phyloP scores from a whole-genome alignment of 1,140 invertebrate genomes.

The Danaus melanippus region DNA sequence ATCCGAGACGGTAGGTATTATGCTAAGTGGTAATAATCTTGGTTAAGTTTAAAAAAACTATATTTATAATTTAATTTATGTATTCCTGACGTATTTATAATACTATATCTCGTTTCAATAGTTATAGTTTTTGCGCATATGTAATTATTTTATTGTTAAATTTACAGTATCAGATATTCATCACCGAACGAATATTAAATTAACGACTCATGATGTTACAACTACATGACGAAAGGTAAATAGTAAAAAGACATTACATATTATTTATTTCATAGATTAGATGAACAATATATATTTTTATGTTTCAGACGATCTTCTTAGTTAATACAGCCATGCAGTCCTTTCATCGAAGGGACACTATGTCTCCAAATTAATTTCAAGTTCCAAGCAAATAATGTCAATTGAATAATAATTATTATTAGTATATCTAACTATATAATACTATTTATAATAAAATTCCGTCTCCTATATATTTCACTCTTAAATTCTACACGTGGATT shows the following conservation, averaged over 20 bases:
- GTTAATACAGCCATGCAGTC: constrained; percentile 18
- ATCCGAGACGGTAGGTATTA: constrained; percentile 14
- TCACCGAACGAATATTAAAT: constrained; percentile 1
- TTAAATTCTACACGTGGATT: constrained; percentile 6
- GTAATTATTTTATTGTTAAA: too few species aligned
- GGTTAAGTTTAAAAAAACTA: background rate
- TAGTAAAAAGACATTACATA: background rate
- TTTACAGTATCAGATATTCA: too few species aligned
- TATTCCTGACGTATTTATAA: too few species aligned
- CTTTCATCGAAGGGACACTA: constrained; percentile 20
- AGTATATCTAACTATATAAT: constrained; percentile 19
- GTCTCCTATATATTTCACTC: constrained; percentile 13
- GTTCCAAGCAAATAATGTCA: constrained; percentile 34
- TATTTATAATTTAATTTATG: background rate
- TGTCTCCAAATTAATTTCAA: constrained; percentile 28
- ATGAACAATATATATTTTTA: constrained; percentile 7
- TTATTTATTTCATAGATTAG: constrained; percentile 5
- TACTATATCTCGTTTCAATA: too few species aligned
- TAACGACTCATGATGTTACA: constrained; percentile 1
- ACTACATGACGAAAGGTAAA: constrained; percentile 13
- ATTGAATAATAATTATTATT: constrained; percentile 24
- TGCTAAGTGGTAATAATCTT: background rate
- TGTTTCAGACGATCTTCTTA: constrained; percentile 25
- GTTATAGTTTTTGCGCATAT: too few species aligned
- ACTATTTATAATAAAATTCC: constrained; percentile 14